These are phyloP conservation scores for Amblyopsis hoosieri DNA, from an alignment of 2,797 vertebrate species.

Conservation along the genomic window DNA sequence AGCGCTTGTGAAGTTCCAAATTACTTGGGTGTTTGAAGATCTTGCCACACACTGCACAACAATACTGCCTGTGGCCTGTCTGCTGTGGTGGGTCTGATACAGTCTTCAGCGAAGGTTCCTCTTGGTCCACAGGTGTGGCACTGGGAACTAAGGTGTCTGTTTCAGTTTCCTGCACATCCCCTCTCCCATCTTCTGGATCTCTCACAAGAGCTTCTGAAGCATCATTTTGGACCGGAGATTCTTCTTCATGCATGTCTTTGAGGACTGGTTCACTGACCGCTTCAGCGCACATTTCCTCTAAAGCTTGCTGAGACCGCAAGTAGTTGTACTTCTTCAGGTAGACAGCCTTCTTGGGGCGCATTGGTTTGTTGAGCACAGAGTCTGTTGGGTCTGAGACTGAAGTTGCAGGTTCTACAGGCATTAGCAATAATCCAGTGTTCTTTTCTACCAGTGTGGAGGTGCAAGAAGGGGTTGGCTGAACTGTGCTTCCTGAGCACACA, in stretches of 20 bases:
- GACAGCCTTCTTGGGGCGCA: conserved; percentile 88
- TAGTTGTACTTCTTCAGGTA: conserved; percentile 95
- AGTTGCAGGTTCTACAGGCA: conserved; percentile 69
- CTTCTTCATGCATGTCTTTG: conserved; percentile 54
- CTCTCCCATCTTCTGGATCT: conserved; percentile 19
- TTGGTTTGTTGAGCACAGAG: conserved; percentile 66
- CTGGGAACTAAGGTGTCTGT: conserved; percentile 41
- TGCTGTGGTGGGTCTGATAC: conserved; percentile 59
- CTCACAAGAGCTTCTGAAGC: conserved; percentile 41
- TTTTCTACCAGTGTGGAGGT: conserved; percentile 52
- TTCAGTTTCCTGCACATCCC: conserved; percentile 36
- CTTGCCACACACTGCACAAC: conserved; percentile 91
- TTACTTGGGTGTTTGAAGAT: conserved; percentile 98
- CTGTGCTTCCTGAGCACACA: conserved; percentile 59
- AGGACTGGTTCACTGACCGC: conserved; percentile 58
- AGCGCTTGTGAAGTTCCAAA: conserved; percentile 94
- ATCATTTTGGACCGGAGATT: conserved; percentile 44
- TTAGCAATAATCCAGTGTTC: conserved; percentile 72
- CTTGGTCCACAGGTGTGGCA: conserved; percentile 46
- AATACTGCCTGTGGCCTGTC: conserved; percentile 82
- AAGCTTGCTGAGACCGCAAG: conserved; percentile 84
- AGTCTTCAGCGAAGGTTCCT: conserved; percentile 41
- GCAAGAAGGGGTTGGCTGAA: conserved; percentile 61
- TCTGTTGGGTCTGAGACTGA: conserved; percentile 53
- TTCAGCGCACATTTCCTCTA: conserved; percentile 75